Percentiles rank a stretch among this genome's conserved stretches.
These are phyloP conservation scores for Tachysurus fulvidraco DNA, from an alignment of 2,113 vertebrate genomes.

Conservation along the genomic window DNA sequence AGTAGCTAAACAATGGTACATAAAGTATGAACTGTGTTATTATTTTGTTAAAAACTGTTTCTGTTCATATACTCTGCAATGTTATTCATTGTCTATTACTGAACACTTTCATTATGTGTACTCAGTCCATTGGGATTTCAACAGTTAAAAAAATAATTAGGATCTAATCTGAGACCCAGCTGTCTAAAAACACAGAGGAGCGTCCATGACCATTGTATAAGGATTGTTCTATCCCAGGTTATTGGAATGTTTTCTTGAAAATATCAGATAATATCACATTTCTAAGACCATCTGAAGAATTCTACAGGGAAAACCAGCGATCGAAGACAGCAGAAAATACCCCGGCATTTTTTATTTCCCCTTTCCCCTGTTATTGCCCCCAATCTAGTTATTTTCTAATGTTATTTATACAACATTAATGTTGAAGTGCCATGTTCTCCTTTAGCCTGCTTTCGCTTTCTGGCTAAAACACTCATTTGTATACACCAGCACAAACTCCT, in stretches of 20 bases:
- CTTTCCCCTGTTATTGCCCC: not conserved
- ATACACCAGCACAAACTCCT: constrained; percentile 5
- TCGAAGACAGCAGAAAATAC: constrained; percentile 61
- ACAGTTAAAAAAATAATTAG: no score
- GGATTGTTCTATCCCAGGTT: constrained; percentile 1
- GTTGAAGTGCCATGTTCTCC: constrained; percentile 27
- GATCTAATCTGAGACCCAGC: not conserved
- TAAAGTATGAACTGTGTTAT: no score
- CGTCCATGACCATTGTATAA: not conserved
- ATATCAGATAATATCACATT: constrained; percentile 66
- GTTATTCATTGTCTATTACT: no score
- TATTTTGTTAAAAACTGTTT: no score
- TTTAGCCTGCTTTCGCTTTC: constrained; percentile 34
- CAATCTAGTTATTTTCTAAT: not conserved
- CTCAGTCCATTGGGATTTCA: no score
- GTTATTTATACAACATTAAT: constrained; percentile 31
- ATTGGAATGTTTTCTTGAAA: constrained; percentile 54
- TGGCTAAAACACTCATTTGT: constrained; percentile 10
- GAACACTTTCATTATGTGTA: no score
- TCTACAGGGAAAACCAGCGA: constrained; percentile 56
- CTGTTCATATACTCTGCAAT: no score
- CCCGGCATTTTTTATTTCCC: constrained; percentile 43
- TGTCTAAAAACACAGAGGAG: not conserved
- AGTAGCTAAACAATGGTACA: no score
- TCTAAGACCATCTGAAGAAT: constrained; percentile 57